Evolutionary conservation across 1,140 invertebrate species (phyloP).

Genomic region (Holotrichia oblita): DNA sequence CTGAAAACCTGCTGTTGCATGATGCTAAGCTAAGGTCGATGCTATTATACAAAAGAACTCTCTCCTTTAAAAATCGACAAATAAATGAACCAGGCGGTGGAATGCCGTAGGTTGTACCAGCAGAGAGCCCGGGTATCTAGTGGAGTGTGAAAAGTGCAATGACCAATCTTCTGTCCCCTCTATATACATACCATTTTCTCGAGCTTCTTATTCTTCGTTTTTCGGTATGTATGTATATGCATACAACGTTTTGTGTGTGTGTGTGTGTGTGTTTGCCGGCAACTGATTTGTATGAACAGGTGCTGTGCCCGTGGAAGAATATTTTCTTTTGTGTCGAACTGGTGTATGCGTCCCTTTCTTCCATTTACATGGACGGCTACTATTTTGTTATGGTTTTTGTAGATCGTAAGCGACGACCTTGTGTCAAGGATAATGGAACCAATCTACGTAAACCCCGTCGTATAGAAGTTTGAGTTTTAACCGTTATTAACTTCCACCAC

Average conservation of each 20-base stretch:
- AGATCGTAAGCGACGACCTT: too few species aligned
- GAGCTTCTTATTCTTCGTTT: not conserved
- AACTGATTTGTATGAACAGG: not conserved
- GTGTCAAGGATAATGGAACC: too few species aligned
- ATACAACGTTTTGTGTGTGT: too few species aligned
- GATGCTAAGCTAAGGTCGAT: too few species aligned
- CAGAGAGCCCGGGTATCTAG: not conserved
- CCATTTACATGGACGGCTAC: not conserved
- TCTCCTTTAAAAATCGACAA: not conserved
- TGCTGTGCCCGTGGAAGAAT: not conserved
- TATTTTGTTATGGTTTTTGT: too few species aligned
- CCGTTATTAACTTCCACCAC: too few species aligned
- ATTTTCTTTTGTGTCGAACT: not conserved
- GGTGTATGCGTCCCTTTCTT: not conserved
- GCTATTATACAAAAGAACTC: not conserved
- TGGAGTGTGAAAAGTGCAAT: not conserved
- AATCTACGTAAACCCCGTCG: too few species aligned
- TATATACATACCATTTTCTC: not conserved
- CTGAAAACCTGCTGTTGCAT: not conserved
- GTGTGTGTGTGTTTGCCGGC: not conserved
- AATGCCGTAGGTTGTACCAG: conserved; percentile 10
- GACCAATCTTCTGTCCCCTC: not conserved
- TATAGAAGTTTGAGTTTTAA: too few species aligned
- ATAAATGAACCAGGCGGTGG: not conserved
- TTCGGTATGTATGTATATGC: not conserved